A percentile compares a stretch with the other conserved stretches of the same genome.
phyloP scores from a whole-genome alignment of 2,113 vertebrate species.

The Proteles cristata region DNA sequence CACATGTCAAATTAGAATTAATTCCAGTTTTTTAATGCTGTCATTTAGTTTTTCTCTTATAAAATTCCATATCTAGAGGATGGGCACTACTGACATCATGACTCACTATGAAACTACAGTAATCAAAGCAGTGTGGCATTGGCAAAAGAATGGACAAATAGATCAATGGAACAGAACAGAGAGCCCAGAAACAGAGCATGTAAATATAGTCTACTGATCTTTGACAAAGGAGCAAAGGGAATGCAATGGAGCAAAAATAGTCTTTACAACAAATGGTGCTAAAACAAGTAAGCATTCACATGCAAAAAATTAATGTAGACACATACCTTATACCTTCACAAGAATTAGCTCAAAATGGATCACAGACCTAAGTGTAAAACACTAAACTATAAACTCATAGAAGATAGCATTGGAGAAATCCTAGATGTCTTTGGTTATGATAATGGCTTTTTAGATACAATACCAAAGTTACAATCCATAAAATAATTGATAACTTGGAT shows the following conservation, averaged over 20 bases:
- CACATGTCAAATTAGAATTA: not conserved
- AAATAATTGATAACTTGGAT: not conserved
- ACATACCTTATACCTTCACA: not conserved
- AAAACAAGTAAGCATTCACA: not conserved
- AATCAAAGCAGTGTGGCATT: not conserved
- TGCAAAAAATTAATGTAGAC: not conserved
- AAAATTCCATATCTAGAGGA: not conserved
- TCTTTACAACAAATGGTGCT: not conserved
- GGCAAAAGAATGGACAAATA: not conserved
- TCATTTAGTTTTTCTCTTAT: not conserved
- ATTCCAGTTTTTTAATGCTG: not conserved
- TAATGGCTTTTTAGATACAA: not conserved
- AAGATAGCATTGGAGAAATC: not conserved
- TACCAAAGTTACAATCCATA: not conserved
- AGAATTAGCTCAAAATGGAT: not conserved
- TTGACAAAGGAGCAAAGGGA: not conserved
- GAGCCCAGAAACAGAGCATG: not conserved
- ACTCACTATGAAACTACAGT: not conserved
- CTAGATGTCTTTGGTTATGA: not conserved
- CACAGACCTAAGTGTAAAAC: not conserved
- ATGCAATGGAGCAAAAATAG: not conserved
- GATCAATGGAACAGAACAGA: not conserved
- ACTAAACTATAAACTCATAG: not conserved
- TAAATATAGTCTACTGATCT: not conserved
- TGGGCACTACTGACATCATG: not conserved